Evolutionary conservation across 2,113 vertebrate species (phyloP).

Genomic region (Glaucidium brasilianum): DNA sequence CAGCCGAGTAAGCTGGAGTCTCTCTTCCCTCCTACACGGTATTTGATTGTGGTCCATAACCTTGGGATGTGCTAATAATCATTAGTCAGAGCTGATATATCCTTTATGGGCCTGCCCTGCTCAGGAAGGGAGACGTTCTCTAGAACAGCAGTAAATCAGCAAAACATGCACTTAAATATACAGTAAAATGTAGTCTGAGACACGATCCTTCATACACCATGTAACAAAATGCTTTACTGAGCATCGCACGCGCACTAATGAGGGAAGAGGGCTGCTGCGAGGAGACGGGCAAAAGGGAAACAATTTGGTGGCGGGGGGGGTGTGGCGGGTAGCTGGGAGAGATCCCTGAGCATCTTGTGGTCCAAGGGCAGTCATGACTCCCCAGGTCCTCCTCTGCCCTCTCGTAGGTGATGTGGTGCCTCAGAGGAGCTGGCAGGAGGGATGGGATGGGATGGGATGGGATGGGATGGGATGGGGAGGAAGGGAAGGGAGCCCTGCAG

Average conservation of each 20-base stretch:
- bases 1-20: conserved; percentile 52
- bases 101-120: conserved; percentile 13
- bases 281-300: not conserved
- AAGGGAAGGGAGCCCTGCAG: not conserved
- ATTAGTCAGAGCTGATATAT: conserved; percentile 60
- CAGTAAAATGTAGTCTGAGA: conserved; percentile 43
- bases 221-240: conserved; percentile 20
- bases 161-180: conserved; percentile 56
- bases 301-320: not conserved
- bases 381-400: not conserved
- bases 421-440: not conserved
- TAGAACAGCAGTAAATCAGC: conserved; percentile 63
- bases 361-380: not conserved
- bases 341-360: not conserved
- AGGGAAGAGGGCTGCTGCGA: not conserved
- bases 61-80: conserved; percentile 73
- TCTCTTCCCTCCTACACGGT: conserved; percentile 48
- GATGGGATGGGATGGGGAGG: not conserved
- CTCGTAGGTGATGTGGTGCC: fast-evolving
- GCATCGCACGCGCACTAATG: not conserved
- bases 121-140: not conserved
- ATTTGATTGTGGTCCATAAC: conserved; percentile 69
- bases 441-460: not conserved
- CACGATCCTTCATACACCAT: not conserved
- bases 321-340: not conserved